Evolutionary conservation across 2,888 invertebrate species (phyloP).

Genomic region (Spilarctia lutea): DNA sequence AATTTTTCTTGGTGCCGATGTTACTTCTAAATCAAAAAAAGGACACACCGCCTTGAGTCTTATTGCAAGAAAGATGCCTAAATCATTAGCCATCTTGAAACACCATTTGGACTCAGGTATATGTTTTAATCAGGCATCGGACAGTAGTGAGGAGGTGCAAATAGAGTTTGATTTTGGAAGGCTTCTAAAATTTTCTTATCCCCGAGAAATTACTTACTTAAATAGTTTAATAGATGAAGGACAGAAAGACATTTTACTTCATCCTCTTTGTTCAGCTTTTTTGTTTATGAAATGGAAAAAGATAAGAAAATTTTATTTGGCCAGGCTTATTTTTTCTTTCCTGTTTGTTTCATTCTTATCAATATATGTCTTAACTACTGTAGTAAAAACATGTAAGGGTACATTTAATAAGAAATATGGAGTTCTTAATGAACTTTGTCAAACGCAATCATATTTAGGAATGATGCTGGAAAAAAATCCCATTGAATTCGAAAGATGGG

Average conservation of each 20-base stretch:
- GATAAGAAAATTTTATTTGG: slow-evolving; percentile 95
- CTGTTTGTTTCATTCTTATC: slow-evolving; percentile 93
- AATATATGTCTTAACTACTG: slow-evolving; percentile 92
- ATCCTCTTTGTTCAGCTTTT: slow-evolving; percentile 95
- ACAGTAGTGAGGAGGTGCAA: slow-evolving; percentile 93
- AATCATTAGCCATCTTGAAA: slow-evolving; percentile 92
- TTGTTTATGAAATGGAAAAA: slow-evolving; percentile 96
- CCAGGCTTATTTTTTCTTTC: slow-evolving; percentile 92
- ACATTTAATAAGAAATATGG: slow-evolving; percentile 78
- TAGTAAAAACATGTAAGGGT: slow-evolving; percentile 90
- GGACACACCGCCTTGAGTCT: slow-evolving; percentile 94
- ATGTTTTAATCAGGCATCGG: slow-evolving; percentile 90
- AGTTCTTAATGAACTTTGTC: slow-evolving; percentile 90
- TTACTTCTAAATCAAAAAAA: slow-evolving; percentile 94
- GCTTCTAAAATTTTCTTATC: slow-evolving; percentile 93
- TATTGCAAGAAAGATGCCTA: slow-evolving; percentile 94
- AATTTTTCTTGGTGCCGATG: slow-evolving; percentile 94
- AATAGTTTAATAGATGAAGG: slow-evolving; percentile 96
- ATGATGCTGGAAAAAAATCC: slow-evolving; percentile 91
- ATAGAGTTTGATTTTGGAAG: slow-evolving; percentile 93
- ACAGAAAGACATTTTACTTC: slow-evolving; percentile 94
- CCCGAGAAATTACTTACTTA: slow-evolving; percentile 94
- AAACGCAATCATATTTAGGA: slow-evolving; percentile 90
- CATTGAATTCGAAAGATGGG: slow-evolving; percentile 93
- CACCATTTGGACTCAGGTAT: slow-evolving; percentile 93